phyloP scores from a whole-genome alignment of 2,113 vertebrate genomes.

The Rhodinocichla rosea region DNA sequence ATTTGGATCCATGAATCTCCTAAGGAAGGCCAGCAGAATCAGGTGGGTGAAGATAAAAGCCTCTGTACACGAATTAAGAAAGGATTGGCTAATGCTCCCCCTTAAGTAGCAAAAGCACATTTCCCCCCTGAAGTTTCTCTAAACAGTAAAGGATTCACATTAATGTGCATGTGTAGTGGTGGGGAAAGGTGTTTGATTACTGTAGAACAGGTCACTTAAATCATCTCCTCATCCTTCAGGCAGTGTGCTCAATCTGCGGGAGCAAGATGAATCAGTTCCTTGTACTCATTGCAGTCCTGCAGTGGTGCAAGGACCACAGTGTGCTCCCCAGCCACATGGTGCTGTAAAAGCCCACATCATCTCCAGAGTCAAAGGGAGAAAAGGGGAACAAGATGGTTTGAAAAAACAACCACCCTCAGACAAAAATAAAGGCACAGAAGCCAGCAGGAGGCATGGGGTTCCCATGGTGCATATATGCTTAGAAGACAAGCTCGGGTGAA shows the following conservation, averaged over 20 bases:
- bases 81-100: background rate
- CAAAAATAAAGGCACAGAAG: background rate
- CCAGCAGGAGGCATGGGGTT: background rate
- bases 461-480: background rate
- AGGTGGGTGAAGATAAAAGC: background rate
- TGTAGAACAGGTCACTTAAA: background rate
- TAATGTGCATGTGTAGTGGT: background rate
- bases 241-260: background rate
- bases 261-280: background rate
- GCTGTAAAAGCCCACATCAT: background rate
- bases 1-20: background rate
- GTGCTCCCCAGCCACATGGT: background rate
- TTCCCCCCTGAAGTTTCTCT: background rate
- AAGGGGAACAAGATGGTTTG: background rate
- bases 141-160: background rate
- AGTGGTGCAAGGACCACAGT: fast-evolving
- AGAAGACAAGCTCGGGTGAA: background rate
- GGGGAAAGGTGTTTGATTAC: background rate
- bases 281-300: background rate
- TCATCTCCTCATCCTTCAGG: background rate
- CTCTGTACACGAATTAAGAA: background rate
- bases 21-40: background rate
- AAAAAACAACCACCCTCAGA: background rate
- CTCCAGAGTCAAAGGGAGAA: background rate
- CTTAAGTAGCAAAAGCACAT: background rate